These are phyloP conservation scores for Eupsittula cactorum DNA, from an alignment of 2,113 vertebrate genomes.

Conservation along the genomic window DNA sequence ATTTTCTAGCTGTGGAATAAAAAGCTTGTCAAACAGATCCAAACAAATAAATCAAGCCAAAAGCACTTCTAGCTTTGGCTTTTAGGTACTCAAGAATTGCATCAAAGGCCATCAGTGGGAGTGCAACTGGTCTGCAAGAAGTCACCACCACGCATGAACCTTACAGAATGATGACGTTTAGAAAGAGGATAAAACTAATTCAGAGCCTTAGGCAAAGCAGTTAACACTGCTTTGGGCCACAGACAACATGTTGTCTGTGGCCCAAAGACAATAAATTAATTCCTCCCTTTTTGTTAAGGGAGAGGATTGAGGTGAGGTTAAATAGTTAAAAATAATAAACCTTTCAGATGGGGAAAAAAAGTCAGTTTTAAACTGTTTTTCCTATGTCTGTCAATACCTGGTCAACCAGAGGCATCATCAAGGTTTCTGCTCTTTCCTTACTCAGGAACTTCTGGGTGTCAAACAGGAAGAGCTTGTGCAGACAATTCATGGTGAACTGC, in stretches of 20 bases:
- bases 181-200: neutral
- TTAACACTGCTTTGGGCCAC: neutral
- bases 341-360: neutral
- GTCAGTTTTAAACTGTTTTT: neutral
- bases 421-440: conserved; percentile 86
- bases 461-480: conserved; percentile 92
- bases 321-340: neutral
- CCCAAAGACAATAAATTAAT: neutral
- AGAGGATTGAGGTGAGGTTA: neutral
- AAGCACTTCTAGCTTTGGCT: neutral
- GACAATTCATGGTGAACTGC: conserved; percentile 81
- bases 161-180: rapidly evolving
- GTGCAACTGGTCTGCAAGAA: neutral
- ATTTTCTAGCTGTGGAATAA: conserved; percentile 87
- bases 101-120: neutral
- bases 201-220: neutral
- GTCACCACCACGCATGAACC: neutral
- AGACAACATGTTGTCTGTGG: neutral
- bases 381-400: conserved; percentile 80
- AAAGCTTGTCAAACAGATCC: neutral
- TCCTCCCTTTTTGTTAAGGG: neutral
- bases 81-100: neutral
- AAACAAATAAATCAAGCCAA: neutral
- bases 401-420: conserved; percentile 88
- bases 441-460: conserved; percentile 92